Evolutionary conservation across 2,113 vertebrate genomes (phyloP), one percentile per base, ranked within the genome.

Genomic region (Tichodroma muraria): DNA sequence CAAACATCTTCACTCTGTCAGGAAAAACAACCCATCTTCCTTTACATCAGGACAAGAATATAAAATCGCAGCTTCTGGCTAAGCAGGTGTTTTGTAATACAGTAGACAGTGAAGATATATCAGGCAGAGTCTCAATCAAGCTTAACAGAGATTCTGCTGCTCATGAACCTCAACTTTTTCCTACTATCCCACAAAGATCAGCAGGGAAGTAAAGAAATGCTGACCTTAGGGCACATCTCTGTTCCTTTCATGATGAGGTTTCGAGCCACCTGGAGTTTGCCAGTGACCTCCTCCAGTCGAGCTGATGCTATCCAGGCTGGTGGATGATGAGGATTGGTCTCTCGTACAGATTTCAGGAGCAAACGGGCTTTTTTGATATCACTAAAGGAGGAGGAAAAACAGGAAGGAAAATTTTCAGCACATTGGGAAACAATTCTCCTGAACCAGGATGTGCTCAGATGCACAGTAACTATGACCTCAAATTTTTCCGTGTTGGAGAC

Each of bases 241-340:
- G 99, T 99, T 85, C 99, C 99, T 95, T 99, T 99, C 99, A 99
- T 99, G 84, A 99, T 99, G 79, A 99, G 98, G 92, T 99, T 99
- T 38, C 99, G 98, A 82, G 99, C 99, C 49, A 99, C 99, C 75
- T 99, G 99, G 61, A 99, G 97, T 70, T 99, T 99, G 38, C 99
- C 99, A 0, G 99, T 99, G 93, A 99, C 99, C 89, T 99, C 99
- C 78, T 99, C 99, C 94, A 99, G 96, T 63, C 99, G 98, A 47
- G 99, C 99, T 22, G 99, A 99, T 0, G 99, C 99, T 52, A 99
- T 99, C 99, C 99, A 99, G 47, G 99, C 99, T 40, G 99, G 99
- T 0, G 99, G 99, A 66, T 99, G 99, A 72, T 99, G 99, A 28
- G 99, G 99, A 80, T 99, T 99, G 11, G 99, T 99, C 97, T 99